phyloP scores from a whole-genome alignment of 2,888 invertebrate genomes.

The Drosophila greeni region DNA sequence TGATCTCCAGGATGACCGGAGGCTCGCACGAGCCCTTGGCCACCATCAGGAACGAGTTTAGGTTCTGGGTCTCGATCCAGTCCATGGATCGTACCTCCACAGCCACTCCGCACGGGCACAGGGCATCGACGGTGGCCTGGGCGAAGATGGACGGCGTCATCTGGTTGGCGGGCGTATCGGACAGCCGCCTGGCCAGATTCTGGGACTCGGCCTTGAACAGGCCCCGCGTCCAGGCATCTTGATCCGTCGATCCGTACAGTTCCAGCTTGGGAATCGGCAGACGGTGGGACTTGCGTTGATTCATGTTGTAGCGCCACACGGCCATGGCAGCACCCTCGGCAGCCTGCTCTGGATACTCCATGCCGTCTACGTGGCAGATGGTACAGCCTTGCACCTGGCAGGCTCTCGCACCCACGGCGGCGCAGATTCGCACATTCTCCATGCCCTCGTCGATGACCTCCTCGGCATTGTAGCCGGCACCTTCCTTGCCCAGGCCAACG shows the following conservation, averaged over 20 bases:
- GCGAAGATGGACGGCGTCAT: constrained; percentile 88
- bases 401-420: constrained; percentile 81
- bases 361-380: constrained; percentile 81
- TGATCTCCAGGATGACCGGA: constrained; percentile 81
- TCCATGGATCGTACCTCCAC: constrained; percentile 79
- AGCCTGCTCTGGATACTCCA: constrained; percentile 83
- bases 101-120: constrained; percentile 81
- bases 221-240: constrained; percentile 83
- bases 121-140: constrained; percentile 82
- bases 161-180: constrained; percentile 86
- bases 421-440: constrained; percentile 84
- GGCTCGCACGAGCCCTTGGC: constrained; percentile 80
- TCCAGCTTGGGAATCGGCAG: constrained; percentile 79
- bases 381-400: constrained; percentile 79
- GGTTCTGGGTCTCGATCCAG: constrained; percentile 81
- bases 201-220: constrained; percentile 85
- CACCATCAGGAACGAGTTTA: constrained; percentile 80
- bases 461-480: constrained; percentile 81
- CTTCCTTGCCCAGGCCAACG: constrained; percentile 83
- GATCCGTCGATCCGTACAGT: constrained; percentile 79
- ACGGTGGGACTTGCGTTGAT: constrained; percentile 80
- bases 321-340: constrained; percentile 83
- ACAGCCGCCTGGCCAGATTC: constrained; percentile 84
- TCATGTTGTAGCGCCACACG: constrained; percentile 82
- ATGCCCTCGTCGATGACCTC: constrained; percentile 84